Percentiles rank a stretch among this genome's conserved stretches.
Conservation (phyloP, 2,113 vertebrate genomes). For the Eclectus roratus region DNA sequence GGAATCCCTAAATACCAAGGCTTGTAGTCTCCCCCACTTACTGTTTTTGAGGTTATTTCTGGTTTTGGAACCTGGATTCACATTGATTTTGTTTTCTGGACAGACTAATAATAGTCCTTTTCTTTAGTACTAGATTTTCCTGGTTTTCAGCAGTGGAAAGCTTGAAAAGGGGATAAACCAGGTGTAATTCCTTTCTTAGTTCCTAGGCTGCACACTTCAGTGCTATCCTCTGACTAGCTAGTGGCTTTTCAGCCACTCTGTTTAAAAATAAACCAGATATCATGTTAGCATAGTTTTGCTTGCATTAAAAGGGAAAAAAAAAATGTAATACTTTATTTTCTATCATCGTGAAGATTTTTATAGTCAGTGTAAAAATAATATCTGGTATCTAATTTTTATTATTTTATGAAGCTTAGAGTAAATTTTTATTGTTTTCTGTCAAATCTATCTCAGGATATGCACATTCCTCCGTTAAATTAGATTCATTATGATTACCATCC, state of each 20-base stretch:
- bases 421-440: background rate
- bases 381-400: slow-evolving; percentile 8
- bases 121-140: background rate
- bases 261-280: background rate
- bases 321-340: background rate
- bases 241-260: background rate
- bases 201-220: background rate
- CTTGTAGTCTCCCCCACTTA: background rate
- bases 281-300: background rate
- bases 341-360: background rate
- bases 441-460: background rate
- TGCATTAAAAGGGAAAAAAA: background rate
- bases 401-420: background rate
- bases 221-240: background rate
- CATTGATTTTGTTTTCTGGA: background rate
- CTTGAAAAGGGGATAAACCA: background rate
- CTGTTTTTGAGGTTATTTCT: background rate
- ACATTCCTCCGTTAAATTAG: background rate
- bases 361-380: background rate
- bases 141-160: background rate
- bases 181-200: background rate
- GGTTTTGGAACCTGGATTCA: background rate
- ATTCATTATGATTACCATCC: background rate
- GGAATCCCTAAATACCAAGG: background rate
- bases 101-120: background rate